Conservation (phyloP, 2,888 invertebrate species). For the Temnothorax ravouxi region DNA sequence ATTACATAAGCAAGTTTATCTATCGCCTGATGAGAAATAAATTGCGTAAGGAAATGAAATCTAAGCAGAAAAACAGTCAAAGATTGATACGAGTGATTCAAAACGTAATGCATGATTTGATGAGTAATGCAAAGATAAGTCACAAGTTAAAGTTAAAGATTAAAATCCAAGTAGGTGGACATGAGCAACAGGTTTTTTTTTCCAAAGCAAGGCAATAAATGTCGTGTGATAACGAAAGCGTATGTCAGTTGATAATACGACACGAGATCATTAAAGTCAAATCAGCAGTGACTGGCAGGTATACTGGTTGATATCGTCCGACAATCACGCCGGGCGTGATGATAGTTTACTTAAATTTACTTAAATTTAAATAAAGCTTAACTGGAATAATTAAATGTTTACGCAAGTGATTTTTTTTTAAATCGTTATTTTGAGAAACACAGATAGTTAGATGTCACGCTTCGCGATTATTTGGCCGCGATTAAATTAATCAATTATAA, state of each 20-base stretch:
- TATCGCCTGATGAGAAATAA: neutral
- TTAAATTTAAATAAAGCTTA: neutral
- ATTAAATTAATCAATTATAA: neutral
- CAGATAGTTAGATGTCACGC: neutral
- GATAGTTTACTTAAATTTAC: neutral
- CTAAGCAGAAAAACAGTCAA: neutral
- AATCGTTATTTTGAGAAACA: neutral
- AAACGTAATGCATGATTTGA: neutral
- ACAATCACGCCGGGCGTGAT: no score
- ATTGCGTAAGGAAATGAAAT: neutral
- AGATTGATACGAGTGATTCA: neutral
- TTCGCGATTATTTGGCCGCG: no score
- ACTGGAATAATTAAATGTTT: neutral
- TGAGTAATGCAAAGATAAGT: no score
- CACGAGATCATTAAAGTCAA: neutral
- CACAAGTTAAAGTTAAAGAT: neutral
- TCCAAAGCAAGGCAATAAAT: neutral
- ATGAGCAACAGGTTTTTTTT: neutral
- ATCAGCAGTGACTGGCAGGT: constrained; percentile 39
- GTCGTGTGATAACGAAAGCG: no score
- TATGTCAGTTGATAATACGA: neutral
- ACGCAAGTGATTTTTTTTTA: no score
- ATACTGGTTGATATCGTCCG: neutral
- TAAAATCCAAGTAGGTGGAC: neutral
- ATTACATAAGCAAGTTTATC: neutral